These are phyloP conservation scores for Xestoiulus laeticollis DNA, from an alignment of 2,888 invertebrate species.

Conservation along the genomic window DNA sequence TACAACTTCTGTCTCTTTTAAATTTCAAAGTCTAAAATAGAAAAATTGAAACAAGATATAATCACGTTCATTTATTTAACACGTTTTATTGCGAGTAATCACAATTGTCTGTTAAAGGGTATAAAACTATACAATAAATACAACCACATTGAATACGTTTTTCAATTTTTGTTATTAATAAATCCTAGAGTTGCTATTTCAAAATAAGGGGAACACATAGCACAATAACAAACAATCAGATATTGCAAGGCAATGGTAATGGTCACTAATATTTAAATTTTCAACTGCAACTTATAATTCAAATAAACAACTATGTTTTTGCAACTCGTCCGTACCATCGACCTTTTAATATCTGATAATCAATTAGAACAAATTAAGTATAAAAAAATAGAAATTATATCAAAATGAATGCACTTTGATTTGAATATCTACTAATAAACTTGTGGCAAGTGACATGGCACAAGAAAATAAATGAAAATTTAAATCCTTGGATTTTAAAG, in stretches of 20 bases:
- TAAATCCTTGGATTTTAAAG: neutral
- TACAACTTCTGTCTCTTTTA: neutral
- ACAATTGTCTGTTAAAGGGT: constrained; percentile 14
- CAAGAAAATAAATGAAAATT: neutral
- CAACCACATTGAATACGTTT: constrained; percentile 23
- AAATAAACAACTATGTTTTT: too few relatives aligned
- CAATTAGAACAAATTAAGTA: too few relatives aligned
- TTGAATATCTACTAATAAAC: neutral
- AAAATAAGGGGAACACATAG: neutral
- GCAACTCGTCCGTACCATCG: too few relatives aligned
- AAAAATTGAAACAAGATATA: neutral
- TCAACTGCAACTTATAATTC: too few relatives aligned
- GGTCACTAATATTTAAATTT: too few relatives aligned
- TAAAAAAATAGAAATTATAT: too few relatives aligned
- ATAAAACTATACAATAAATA: constrained; percentile 42
- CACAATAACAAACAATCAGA: neutral
- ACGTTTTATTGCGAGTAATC: constrained; percentile 12
- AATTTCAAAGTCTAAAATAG: neutral
- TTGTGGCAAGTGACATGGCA: neutral
- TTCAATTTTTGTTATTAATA: constrained; percentile 19
- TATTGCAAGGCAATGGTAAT: too few relatives aligned
- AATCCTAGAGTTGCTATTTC: neutral
- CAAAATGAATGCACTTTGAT: neutral
- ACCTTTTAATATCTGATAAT: too few relatives aligned
- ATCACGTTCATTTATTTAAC: neutral